Evolutionary conservation across 2,888 invertebrate species (phyloP), one percentile per base, ranked within the genome.

Genomic region (Eupithecia exiguata): DNA sequence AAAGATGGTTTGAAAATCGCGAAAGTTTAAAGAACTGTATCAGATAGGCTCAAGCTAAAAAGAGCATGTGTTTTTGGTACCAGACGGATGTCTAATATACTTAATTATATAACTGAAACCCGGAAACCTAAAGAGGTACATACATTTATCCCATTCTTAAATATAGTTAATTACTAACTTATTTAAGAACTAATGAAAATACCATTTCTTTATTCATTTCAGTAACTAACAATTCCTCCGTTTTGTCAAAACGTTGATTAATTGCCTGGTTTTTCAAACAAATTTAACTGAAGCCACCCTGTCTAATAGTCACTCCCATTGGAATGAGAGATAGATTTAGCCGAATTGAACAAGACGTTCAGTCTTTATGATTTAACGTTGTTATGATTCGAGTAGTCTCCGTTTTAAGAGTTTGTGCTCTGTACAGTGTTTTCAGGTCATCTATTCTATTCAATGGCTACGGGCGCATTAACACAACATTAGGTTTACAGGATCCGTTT

Each of bases 231-330:
- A 14, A 66, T 43, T 66, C 66, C 21, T 16, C 76, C 78, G 75
- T 76, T 78, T 80, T 77, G 77, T 77, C 77, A 77, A 77, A 67
- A 69, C 69, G 76, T 77, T 78, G 79, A 81, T 79, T 79, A 78
- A 80, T 79, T 77, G 77, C 78, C 70, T 58, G 68, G 66, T 67
- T 70, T 70, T 72, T 74, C 74, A 72, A 77, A 76, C 74, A 71
- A 72, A 63, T 62, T 62, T 69, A 74, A 63, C 36, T 21, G 65
- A 61, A 21, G 76, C 71, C 6, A 3, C 61, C 6, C 49, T n/a
- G 0, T 58, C 38, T 9, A 35, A 14, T 46, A 68, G 61, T 63
- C 14, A 67, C n/a, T 30, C 21, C 21, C 21, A 72, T 38, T 30
- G 14, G 10, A 5, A 36, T 38, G 16, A 62, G 2, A 16, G 0